A percentile compares a stretch with the other conserved stretches of the same genome.
Evolutionary conservation across 2,888 invertebrate species (phyloP).

Genomic region (Acronicta alni): DNA sequence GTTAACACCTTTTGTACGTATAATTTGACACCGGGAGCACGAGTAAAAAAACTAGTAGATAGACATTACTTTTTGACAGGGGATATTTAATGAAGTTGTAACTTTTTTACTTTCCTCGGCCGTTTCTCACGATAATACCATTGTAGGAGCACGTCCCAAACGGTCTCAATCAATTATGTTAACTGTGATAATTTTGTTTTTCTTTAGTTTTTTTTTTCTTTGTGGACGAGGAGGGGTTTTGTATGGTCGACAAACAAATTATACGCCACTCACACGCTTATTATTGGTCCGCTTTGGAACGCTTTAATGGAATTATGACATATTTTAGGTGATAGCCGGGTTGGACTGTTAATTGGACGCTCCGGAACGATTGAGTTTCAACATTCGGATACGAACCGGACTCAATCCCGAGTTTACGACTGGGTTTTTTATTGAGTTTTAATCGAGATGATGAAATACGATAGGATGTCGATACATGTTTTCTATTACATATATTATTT

Average conservation of each 20-base stretch:
- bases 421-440: constrained; percentile 45
- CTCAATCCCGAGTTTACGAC: constrained; percentile 42
- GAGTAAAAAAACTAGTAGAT: constrained; percentile 85
- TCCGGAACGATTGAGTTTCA: constrained; percentile 34
- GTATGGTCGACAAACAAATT: constrained; percentile 82
- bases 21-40: constrained; percentile 87
- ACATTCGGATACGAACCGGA: constrained; percentile 35
- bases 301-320: constrained; percentile 60
- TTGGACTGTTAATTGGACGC: constrained; percentile 51
- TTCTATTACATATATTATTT: constrained; percentile 16
- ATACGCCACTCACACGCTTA: constrained; percentile 81
- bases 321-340: constrained; percentile 52
- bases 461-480: constrained; percentile 16
- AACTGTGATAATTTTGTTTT: constrained; percentile 84
- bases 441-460: constrained; percentile 39
- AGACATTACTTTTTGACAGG: constrained; percentile 88
- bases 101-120: constrained; percentile 68
- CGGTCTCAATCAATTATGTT: constrained; percentile 87
- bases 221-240: constrained; percentile 63
- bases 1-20: constrained; percentile 89
- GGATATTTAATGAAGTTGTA: constrained; percentile 88
- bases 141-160: constrained; percentile 85
- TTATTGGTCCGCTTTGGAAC: constrained; percentile 66
- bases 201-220: constrained; percentile 62
- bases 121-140: constrained; percentile 82